These are phyloP conservation scores for Gnathonemus echidnorhynchus DNA, from an alignment of 2,113 vertebrate species.

Conservation along the genomic window DNA sequence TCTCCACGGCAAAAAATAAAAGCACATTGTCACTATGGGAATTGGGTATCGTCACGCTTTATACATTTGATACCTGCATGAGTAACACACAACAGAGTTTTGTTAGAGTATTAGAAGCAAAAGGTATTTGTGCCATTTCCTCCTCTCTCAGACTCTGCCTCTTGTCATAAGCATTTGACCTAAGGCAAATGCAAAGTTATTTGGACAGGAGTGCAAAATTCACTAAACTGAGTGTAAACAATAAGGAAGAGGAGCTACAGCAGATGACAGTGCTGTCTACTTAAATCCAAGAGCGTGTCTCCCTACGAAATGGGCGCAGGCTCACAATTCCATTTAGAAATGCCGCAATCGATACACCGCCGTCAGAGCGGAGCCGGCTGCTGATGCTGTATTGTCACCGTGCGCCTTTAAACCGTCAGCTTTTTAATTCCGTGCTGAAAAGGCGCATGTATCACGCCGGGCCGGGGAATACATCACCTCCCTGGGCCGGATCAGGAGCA, in stretches of 20 bases:
- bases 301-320: neutral
- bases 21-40: neutral
- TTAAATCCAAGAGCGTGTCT: neutral
- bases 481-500: conserved; percentile 70
- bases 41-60: neutral
- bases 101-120: neutral
- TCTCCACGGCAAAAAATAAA: neutral
- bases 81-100: neutral
- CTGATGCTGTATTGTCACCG: neutral
- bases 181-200: neutral
- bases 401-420: neutral
- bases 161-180: neutral
- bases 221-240: neutral
- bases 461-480: conserved; percentile 50
- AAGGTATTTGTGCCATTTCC: neutral
- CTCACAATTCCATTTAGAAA: neutral
- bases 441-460: neutral
- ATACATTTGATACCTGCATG: neutral
- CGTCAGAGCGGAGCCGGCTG: neutral
- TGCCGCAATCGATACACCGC: neutral
- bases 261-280: neutral
- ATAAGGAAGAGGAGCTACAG: neutral
- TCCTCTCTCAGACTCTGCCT: neutral
- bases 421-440: neutral
- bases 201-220: neutral